phyloP scores from a whole-genome alignment of 2,113 vertebrate species.

The Notarius lentiginosus region DNA sequence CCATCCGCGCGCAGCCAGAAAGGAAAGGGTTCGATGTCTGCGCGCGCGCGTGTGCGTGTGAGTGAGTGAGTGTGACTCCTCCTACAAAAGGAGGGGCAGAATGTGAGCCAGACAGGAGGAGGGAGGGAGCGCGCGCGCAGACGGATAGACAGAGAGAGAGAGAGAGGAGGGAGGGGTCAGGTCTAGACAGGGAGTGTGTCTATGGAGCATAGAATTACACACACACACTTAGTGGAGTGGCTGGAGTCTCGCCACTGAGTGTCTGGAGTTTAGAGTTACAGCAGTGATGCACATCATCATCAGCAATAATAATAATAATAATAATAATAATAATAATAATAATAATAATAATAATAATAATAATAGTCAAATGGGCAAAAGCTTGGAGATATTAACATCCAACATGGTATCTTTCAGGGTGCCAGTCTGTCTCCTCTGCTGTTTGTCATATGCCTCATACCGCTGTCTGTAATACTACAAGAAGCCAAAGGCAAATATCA shows the following conservation, averaged over 20 bases:
- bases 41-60: background rate
- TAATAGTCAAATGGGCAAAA: too few relatives aligned
- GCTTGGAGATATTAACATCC: too few relatives aligned
- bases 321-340: background rate
- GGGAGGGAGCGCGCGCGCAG: slow-evolving; percentile 13
- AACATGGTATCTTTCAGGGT: too few relatives aligned
- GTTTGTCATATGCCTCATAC: too few relatives aligned
- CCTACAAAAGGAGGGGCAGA: slow-evolving; percentile 30
- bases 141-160: slow-evolving; percentile 21
- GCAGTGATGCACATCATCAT: background rate
- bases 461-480: too few relatives aligned
- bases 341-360: background rate
- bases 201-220: slow-evolving; percentile 12
- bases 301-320: background rate
- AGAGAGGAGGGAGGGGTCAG: slow-evolving; percentile 2
- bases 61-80: slow-evolving; percentile 10
- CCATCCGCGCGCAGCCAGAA: slow-evolving; percentile 19
- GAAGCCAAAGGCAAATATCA: too few relatives aligned
- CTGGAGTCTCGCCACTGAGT: slow-evolving; percentile 4
- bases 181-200: slow-evolving; percentile 35
- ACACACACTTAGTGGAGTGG: background rate
- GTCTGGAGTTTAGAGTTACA: slow-evolving; percentile 28
- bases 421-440: too few relatives aligned
- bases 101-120: slow-evolving; percentile 27
- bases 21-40: background rate